Evolutionary conservation across 2,888 invertebrate genomes (phyloP).

Genomic region (Drosophila suboccidentalis): DNA sequence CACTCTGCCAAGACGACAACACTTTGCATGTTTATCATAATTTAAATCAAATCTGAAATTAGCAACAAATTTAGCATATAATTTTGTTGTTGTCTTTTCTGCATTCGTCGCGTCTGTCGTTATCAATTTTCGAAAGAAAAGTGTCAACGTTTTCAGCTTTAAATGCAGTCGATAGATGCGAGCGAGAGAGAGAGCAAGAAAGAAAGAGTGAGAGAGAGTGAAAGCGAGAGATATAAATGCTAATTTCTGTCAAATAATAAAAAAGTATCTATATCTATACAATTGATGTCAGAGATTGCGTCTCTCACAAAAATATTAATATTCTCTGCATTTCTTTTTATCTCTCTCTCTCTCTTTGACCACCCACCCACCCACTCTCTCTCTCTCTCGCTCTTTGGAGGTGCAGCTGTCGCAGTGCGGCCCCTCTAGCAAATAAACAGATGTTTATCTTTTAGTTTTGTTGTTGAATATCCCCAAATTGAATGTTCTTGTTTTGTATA

Average conservation of each 20-base stretch:
- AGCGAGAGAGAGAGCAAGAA: constrained; percentile 7
- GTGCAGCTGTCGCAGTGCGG: constrained; percentile 35
- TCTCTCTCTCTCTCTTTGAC: constrained; percentile 5
- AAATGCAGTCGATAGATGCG: constrained; percentile 10
- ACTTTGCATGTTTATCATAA: constrained; percentile 66
- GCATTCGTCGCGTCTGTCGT: constrained; percentile 66
- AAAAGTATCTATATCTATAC: constrained; percentile 15
- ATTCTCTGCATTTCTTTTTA: constrained; percentile 14
- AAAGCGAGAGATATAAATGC: not conserved
- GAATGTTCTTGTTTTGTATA: constrained; percentile 2
- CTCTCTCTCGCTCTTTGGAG: not conserved
- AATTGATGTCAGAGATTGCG: constrained; percentile 29
- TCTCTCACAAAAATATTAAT: constrained; percentile 13
- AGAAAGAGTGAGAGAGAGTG: constrained; percentile 7
- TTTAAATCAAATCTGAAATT: constrained; percentile 75
- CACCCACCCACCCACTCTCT: not conserved
- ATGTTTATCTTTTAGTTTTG: constrained; percentile 66
- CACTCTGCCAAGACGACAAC: constrained; percentile 43
- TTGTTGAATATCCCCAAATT: constrained; percentile 20
- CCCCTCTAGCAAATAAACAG: constrained; percentile 47
- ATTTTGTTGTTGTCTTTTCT: constrained; percentile 21
- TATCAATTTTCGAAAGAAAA: constrained; percentile 57
- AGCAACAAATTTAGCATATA: constrained; percentile 46
- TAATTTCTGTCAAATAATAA: constrained; percentile 21
- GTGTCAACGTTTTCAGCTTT: constrained; percentile 38